These are phyloP conservation scores for Leistus spinibarbis DNA, from an alignment of 2,888 invertebrate genomes.

Conservation along the genomic window DNA sequence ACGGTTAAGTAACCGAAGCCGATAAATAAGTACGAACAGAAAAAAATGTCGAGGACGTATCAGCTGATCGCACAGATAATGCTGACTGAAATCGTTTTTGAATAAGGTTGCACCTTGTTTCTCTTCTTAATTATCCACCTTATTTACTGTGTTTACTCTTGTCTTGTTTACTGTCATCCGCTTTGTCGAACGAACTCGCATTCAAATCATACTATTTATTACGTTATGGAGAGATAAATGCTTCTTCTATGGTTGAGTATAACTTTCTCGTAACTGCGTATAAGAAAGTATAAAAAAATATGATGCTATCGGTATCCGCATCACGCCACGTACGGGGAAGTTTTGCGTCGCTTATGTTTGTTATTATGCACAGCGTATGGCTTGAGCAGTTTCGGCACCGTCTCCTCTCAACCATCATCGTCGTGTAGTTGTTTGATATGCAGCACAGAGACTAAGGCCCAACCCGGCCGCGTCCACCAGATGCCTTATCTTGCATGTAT, in stretches of 20 bases:
- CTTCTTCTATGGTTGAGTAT: too few relatives aligned
- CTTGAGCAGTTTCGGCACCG: neutral
- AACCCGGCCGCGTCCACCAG: neutral
- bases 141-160: slow-evolving; percentile 45
- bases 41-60: neutral
- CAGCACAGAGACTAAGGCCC: slow-evolving; percentile 13
- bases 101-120: slow-evolving; percentile 47
- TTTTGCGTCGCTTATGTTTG: neutral
- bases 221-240: too few relatives aligned
- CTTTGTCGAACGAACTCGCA: too few relatives aligned
- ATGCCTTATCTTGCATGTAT: slow-evolving; percentile 41
- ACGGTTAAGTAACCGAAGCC: slow-evolving; percentile 5
- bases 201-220: too few relatives aligned
- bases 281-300: neutral
- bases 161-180: neutral
- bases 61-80: slow-evolving; percentile 40
- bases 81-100: slow-evolving; percentile 41
- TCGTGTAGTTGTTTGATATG: slow-evolving; percentile 19
- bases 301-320: neutral
- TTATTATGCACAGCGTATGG: neutral
- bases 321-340: neutral
- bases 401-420: neutral
- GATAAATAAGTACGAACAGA: slow-evolving; percentile 2
- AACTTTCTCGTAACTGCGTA: too few relatives aligned
- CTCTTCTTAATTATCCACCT: slow-evolving; percentile 51